Percentiles rank a stretch among this genome's conserved stretches.
Evolutionary conservation across 2,888 invertebrate genomes (phyloP).

Genomic region (Pollenia amentaria): DNA sequence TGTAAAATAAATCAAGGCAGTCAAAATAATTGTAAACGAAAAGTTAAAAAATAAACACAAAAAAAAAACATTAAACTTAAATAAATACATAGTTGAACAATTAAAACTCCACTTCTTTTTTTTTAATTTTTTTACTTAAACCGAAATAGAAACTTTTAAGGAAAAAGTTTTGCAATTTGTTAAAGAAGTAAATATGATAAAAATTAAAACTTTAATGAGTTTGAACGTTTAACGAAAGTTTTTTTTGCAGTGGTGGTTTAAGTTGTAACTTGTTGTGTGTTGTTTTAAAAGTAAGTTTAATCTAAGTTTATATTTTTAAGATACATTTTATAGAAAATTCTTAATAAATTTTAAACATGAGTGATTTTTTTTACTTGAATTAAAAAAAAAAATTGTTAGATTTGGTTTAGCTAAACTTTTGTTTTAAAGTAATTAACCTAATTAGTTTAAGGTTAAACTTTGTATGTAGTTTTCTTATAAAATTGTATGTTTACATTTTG

Average conservation of each 20-base stretch:
- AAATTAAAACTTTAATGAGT: not conserved
- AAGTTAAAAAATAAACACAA: slow-evolving; percentile 8
- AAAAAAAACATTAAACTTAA: slow-evolving; percentile 29
- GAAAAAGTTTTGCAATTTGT: not conserved
- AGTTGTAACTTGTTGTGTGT: too few relatives aligned
- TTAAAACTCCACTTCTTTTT: not conserved
- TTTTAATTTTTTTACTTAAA: not conserved
- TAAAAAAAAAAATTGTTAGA: too few relatives aligned
- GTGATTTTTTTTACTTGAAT: too few relatives aligned
- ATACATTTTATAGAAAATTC: too few relatives aligned
- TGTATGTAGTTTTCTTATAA: too few relatives aligned
- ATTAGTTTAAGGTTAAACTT: too few relatives aligned
- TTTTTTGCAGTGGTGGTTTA: not conserved
- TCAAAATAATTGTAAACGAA: not conserved
- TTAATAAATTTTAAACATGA: too few relatives aligned
- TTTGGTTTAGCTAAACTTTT: too few relatives aligned
- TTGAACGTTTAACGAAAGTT: not conserved
- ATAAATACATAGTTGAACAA: slow-evolving; percentile 1
- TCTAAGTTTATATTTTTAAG: too few relatives aligned
- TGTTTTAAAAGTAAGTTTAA: too few relatives aligned
- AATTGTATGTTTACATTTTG: too few relatives aligned
- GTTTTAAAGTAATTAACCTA: too few relatives aligned
- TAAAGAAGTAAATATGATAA: not conserved
- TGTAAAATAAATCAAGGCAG: slow-evolving; percentile 29
- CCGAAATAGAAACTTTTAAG: not conserved